Conservation (phyloP, 2,797 vertebrate species). For the Liasis olivaceus region DNA sequence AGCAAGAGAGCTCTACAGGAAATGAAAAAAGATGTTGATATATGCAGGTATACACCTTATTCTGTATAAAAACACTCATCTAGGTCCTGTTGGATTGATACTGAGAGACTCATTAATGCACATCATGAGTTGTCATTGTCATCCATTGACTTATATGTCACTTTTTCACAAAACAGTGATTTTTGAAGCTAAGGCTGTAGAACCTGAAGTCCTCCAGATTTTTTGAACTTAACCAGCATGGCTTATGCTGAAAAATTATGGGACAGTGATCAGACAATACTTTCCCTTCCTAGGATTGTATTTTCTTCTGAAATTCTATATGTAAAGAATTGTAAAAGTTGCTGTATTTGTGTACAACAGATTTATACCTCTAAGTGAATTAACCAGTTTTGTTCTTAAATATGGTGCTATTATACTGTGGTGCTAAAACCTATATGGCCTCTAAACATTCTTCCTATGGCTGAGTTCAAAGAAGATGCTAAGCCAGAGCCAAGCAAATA, state of each 20-base stretch:
- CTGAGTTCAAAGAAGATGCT: background rate
- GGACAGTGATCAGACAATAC: background rate
- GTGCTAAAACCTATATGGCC: slow-evolving; percentile 58
- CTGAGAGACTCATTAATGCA: background rate
- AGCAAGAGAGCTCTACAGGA: background rate
- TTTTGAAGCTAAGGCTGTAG: background rate
- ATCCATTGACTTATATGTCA: background rate
- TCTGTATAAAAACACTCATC: background rate
- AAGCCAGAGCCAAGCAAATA: background rate
- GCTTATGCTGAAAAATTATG: background rate
- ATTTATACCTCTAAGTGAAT: slow-evolving; percentile 50
- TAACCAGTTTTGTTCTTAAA: slow-evolving; percentile 46
- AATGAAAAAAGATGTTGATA: background rate
- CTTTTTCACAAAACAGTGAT: background rate
- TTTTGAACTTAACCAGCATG: background rate
- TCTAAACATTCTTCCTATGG: slow-evolving; percentile 19
- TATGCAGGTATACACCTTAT: background rate
- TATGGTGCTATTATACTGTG: slow-evolving; percentile 70
- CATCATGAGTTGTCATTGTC: background rate
- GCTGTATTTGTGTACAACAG: background rate
- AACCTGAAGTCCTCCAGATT: background rate
- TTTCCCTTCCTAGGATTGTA: no score
- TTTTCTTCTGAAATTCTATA: background rate
- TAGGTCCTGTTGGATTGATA: background rate
- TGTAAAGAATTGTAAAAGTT: background rate